Percentiles rank a stretch among this genome's conserved stretches.
phyloP scores from a whole-genome alignment of 2,113 vertebrate species.

The Gobius niger region DNA sequence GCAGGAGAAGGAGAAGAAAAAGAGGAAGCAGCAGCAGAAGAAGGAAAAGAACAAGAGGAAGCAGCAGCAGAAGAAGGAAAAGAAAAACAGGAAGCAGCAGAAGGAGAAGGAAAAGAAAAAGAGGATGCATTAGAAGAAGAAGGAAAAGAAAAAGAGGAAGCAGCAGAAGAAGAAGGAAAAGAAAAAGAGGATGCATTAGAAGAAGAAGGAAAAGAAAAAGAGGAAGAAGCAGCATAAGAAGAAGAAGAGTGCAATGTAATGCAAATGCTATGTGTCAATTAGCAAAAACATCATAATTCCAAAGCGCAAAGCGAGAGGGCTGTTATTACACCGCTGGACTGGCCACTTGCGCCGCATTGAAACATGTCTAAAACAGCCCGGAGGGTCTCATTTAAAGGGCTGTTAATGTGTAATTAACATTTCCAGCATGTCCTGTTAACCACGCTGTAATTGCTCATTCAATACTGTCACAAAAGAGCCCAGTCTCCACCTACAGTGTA shows the following conservation, averaged over 20 bases:
- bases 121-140: too few species aligned
- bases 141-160: too few species aligned
- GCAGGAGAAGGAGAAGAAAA: too few species aligned
- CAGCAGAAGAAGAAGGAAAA: too few species aligned
- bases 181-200: too few species aligned
- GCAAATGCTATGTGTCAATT: not conserved
- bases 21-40: too few species aligned
- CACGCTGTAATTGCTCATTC: constrained; percentile 7
- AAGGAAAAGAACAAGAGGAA: too few species aligned
- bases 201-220: too few species aligned
- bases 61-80: too few species aligned
- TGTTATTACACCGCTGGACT: not conserved
- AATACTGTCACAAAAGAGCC: constrained; percentile 13
- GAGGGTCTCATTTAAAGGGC: not conserved
- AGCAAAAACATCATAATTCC: not conserved
- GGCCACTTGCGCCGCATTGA: not conserved
- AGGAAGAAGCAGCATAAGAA: too few species aligned
- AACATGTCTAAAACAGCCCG: constrained; percentile 3
- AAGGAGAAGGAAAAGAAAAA: too few species aligned
- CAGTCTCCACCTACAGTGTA: constrained; percentile 23
- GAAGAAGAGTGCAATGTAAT: not conserved
- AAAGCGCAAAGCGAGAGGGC: not conserved
- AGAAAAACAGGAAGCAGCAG: too few species aligned
- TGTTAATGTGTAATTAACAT: constrained; percentile 21
- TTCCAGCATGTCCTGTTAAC: constrained; percentile 20